phyloP scores from a whole-genome alignment of 2,888 invertebrate species.

The Mesorhabditis spiculigera region DNA sequence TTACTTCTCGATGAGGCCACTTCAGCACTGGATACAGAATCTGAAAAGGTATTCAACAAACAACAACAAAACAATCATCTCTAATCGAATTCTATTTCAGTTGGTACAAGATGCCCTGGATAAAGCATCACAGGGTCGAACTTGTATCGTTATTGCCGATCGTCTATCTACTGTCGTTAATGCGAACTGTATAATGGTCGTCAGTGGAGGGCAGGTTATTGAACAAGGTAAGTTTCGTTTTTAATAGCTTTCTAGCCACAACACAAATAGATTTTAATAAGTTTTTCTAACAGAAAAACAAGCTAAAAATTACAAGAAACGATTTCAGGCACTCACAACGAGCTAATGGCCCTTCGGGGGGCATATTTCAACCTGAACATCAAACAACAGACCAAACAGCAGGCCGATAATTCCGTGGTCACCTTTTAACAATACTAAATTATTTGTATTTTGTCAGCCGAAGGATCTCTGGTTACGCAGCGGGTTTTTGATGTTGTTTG shows the following conservation, averaged over 20 bases:
- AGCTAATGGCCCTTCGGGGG: slow-evolving; percentile 69
- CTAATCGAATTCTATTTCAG: background rate
- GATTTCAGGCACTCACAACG: slow-evolving; percentile 68
- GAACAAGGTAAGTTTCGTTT: background rate
- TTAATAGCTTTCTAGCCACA: no score
- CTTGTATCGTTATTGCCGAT: slow-evolving; percentile 60
- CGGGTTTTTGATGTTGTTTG: no score
- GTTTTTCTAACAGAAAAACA: no score
- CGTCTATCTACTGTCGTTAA: slow-evolving; percentile 61
- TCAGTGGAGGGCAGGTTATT: background rate
- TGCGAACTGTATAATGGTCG: slow-evolving; percentile 43
- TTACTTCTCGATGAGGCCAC: slow-evolving; percentile 59
- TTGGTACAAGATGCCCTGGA: slow-evolving; percentile 53
- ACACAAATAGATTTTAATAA: no score
- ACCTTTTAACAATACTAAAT: no score
- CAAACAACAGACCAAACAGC: slow-evolving; percentile 34
- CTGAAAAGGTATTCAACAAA: slow-evolving; percentile 7
- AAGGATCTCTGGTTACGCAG: no score
- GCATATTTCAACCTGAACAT: slow-evolving; percentile 67
- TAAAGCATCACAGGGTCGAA: slow-evolving; percentile 61
- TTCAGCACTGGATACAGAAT: slow-evolving; percentile 51
- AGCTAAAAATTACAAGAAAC: no score
- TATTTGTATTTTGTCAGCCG: no score
- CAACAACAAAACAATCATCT: background rate
- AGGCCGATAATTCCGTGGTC: no score